Conservation (phyloP, 1,140 invertebrate species). For the Microplitis mediator region DNA sequence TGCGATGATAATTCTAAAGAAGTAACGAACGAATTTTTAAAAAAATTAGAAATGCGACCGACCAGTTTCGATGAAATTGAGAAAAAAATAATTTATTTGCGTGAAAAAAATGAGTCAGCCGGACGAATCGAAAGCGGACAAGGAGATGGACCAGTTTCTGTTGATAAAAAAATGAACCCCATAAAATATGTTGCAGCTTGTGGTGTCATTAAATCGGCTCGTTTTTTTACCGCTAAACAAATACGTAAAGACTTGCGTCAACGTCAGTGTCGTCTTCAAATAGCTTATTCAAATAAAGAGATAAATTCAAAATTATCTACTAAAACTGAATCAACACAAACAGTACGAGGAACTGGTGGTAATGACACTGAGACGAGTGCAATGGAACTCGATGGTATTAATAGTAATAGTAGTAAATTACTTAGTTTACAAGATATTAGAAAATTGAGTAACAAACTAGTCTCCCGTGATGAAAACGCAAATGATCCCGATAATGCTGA, state of each 20-base stretch:
- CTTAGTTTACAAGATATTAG: not conserved
- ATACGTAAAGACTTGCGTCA: conserved; percentile 11
- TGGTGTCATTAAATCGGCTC: conserved; percentile 15
- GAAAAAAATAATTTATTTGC: not conserved
- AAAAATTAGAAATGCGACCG: not conserved
- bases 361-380: not conserved
- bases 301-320: not conserved
- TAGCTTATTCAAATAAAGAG: conserved; percentile 16
- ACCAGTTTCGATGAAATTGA: not conserved
- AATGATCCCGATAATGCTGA: not conserved
- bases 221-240: not conserved
- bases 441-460: not conserved
- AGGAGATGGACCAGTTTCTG: not conserved
- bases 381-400: not conserved
- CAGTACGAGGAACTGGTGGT: not conserved
- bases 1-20: not conserved
- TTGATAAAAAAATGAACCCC: not conserved
- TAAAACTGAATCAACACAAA: not conserved
- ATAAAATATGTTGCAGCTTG: conserved; percentile 17
- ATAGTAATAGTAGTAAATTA: not conserved
- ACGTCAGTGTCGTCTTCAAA: conserved; percentile 18
- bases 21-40: not conserved
- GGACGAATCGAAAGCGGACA: conserved; percentile 1
- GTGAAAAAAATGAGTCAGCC: not conserved
- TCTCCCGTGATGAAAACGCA: not conserved